Evolutionary conservation across 2,113 vertebrate genomes (phyloP).

Genomic region (Puma concolor): DNA sequence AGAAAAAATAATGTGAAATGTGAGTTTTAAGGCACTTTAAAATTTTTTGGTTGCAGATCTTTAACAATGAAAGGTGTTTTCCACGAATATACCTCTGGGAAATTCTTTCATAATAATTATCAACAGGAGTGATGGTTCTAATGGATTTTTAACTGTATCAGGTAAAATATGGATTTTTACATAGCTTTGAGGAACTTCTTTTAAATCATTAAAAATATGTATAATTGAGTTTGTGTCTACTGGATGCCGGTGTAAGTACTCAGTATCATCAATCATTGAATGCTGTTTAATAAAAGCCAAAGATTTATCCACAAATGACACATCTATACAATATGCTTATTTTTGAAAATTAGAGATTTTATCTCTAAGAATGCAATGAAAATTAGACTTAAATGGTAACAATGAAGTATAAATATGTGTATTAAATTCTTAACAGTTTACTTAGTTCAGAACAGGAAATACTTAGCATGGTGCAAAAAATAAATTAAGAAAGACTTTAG

Average conservation of each 20-base stretch:
- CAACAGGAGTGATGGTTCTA: not conserved
- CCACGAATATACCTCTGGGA: not conserved
- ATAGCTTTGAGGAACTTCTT: not conserved
- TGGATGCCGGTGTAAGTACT: not conserved
- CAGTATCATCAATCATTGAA: not conserved
- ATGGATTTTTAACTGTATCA: not conserved
- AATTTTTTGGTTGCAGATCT: not conserved
- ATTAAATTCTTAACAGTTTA: not conserved
- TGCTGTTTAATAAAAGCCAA: not conserved
- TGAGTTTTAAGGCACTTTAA: not conserved
- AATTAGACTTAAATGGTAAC: not conserved
- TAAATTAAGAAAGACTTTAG: not conserved
- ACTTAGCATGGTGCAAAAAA: not conserved
- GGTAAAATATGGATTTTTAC: not conserved
- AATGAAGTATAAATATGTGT: not conserved
- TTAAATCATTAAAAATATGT: not conserved
- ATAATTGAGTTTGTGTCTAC: not conserved
- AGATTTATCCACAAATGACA: not conserved
- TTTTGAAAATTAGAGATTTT: not conserved
- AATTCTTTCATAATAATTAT: not conserved
- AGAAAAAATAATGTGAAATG: not conserved
- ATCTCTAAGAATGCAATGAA: not conserved
- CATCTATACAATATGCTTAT: not conserved
- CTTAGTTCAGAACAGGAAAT: not conserved
- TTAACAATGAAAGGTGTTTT: not conserved